Evolutionary conservation across 2,113 vertebrate species (phyloP).

Genomic region (Neodon shergylaensis): DNA sequence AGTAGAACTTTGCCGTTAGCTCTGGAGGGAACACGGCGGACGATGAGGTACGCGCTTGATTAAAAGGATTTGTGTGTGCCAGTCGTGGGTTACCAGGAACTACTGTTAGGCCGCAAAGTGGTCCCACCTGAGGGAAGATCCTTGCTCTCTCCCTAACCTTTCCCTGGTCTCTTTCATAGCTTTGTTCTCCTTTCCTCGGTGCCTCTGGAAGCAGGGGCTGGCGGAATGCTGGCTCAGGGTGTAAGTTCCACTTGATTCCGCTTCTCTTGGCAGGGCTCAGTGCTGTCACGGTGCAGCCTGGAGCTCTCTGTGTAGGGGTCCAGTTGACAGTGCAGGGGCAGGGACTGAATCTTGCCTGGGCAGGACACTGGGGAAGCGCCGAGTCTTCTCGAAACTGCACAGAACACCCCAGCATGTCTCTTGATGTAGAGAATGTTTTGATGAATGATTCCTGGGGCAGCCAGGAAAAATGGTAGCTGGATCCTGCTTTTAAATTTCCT

Average conservation of each 20-base stretch:
- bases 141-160: not conserved
- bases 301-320: not conserved
- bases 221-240: not conserved
- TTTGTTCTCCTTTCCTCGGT: not conserved
- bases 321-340: not conserved
- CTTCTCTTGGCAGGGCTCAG: not conserved
- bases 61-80: not conserved
- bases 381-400: not conserved
- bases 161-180: not conserved
- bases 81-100: not conserved
- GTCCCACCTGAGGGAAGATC: not conserved
- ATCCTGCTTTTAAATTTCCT: not conserved
- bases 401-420: not conserved
- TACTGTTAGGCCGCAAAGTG: rapidly evolving
- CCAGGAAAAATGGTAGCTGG: not conserved
- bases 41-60: constrained; percentile 69
- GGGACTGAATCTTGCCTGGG: rapidly evolving
- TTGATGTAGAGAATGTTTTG: not conserved
- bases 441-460: not conserved
- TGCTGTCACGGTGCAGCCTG: not conserved
- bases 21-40: constrained; percentile 52
- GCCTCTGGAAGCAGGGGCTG: not conserved
- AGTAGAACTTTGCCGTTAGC: constrained; percentile 57
- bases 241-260: not conserved
- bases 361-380: not conserved